A percentile compares a stretch with the other conserved stretches of the same genome.
phyloP scores from a whole-genome alignment of 1,140 invertebrate species.

The Potamilus streckersoni region DNA sequence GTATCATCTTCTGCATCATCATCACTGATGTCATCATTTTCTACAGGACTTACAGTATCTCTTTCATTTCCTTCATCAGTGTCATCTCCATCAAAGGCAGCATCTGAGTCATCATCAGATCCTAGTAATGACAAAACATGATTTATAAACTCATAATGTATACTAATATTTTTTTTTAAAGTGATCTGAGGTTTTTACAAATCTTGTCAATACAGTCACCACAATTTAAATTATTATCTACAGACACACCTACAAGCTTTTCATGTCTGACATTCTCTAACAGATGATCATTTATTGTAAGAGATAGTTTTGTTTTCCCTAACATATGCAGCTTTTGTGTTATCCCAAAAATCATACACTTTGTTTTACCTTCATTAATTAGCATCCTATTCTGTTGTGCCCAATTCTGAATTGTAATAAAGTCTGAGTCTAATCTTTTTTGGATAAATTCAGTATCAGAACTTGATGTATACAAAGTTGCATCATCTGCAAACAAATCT shows the following conservation, averaged over 20 bases:
- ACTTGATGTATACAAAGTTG: too few relatives aligned
- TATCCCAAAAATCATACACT: too few relatives aligned
- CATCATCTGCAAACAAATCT: too few relatives aligned
- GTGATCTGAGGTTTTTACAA: neutral
- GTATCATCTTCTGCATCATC: constrained; percentile 45
- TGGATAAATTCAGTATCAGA: too few relatives aligned
- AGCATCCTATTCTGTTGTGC: too few relatives aligned
- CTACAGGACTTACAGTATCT: neutral
- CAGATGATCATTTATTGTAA: too few relatives aligned
- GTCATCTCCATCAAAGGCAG: constrained; percentile 42
- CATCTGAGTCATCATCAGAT: constrained; percentile 49
- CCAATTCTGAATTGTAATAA: too few relatives aligned
- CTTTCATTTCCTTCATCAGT: constrained; percentile 36
- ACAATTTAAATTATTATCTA: neutral
- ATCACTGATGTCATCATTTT: constrained; percentile 37
- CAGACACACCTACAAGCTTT: neutral
- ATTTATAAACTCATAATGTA: constrained; percentile 72
- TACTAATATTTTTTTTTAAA: neutral
- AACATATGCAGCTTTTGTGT: too few relatives aligned
- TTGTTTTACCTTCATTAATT: too few relatives aligned
- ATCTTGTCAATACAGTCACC: neutral
- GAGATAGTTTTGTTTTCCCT: too few relatives aligned
- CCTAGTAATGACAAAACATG: constrained; percentile 69
- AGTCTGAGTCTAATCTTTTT: too few relatives aligned
- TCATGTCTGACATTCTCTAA: too few relatives aligned